phyloP scores from a whole-genome alignment of 2,888 invertebrate species.

The Portevinia maculata region DNA sequence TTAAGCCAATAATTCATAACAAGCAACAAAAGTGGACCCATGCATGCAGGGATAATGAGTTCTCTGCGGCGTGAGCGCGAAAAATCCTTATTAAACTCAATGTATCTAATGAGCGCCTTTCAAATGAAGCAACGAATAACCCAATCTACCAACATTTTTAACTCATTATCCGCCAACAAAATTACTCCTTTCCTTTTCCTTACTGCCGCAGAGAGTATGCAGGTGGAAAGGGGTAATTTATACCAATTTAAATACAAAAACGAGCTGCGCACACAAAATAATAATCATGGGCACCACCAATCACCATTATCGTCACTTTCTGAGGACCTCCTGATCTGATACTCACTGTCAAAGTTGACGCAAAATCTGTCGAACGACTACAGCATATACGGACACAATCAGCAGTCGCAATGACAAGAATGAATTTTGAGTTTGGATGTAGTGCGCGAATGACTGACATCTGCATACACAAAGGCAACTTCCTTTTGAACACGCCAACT shows the following conservation, averaged over 20 bases:
- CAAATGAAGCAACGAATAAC: constrained; percentile 53
- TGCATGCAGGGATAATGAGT: constrained; percentile 69
- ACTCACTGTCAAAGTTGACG: constrained; percentile 61
- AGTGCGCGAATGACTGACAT: constrained; percentile 71
- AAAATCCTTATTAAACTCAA: constrained; percentile 65
- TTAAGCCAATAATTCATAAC: constrained; percentile 64
- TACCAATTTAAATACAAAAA: constrained; percentile 54
- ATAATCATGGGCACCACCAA: constrained; percentile 68
- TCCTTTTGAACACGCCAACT: constrained; percentile 61
- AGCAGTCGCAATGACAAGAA: constrained; percentile 65
- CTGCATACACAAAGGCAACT: constrained; percentile 60
- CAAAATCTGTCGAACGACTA: constrained; percentile 58
- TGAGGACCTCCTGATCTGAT: constrained; percentile 44
- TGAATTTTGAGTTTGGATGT: constrained; percentile 67
- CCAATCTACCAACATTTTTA: constrained; percentile 52
- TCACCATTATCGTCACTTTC: constrained; percentile 58
- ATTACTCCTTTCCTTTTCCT: constrained; percentile 21
- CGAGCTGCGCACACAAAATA: constrained; percentile 42
- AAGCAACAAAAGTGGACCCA: constrained; percentile 66
- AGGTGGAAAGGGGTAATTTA: constrained; percentile 71
- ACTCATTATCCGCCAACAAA: constrained; percentile 50
- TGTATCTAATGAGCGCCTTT: constrained; percentile 73
- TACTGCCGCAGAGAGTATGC: constrained; percentile 4
- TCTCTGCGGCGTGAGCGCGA: constrained; percentile 60
- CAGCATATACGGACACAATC: constrained; percentile 36